Conservation (phyloP, 2,113 vertebrate species). For the Rhea americana region DNA sequence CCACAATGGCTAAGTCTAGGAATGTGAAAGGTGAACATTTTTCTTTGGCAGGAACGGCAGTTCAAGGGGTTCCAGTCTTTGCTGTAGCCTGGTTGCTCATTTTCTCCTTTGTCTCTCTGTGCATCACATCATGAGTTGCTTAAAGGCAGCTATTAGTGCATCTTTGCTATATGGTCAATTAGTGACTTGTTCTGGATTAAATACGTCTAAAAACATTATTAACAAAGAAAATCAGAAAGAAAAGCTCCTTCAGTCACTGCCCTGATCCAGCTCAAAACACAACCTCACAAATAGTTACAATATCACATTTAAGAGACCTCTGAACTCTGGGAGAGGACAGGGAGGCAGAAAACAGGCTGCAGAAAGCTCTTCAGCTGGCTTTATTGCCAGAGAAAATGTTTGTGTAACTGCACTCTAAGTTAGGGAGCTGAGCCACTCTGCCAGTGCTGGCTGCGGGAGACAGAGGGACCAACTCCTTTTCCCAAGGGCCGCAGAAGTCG, state of each 20-base stretch:
- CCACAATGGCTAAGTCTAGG: background rate
- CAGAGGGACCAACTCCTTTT: background rate
- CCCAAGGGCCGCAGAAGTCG: background rate
- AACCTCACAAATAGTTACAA: background rate
- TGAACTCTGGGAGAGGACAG: background rate
- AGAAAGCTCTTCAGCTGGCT: background rate
- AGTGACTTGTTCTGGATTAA: background rate
- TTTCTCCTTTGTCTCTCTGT: conserved; percentile 9
- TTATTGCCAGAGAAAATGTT: background rate
- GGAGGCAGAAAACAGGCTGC: background rate
- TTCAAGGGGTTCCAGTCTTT: background rate
- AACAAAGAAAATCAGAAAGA: conserved; percentile 5
- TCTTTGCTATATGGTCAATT: background rate
- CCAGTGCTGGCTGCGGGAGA: background rate
- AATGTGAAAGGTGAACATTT: conserved; percentile 53
- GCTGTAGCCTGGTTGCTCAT: background rate
- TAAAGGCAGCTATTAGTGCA: background rate
- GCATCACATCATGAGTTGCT: background rate
- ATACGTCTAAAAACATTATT: background rate
- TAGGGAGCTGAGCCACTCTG: background rate
- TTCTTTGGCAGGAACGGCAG: conserved; percentile 30
- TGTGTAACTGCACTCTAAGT: background rate
- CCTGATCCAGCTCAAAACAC: background rate
- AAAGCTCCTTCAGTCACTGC: background rate
- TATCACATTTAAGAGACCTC: background rate